Conservation (phyloP, 1,140 invertebrate genomes). For the Glossosoma conforme region DNA sequence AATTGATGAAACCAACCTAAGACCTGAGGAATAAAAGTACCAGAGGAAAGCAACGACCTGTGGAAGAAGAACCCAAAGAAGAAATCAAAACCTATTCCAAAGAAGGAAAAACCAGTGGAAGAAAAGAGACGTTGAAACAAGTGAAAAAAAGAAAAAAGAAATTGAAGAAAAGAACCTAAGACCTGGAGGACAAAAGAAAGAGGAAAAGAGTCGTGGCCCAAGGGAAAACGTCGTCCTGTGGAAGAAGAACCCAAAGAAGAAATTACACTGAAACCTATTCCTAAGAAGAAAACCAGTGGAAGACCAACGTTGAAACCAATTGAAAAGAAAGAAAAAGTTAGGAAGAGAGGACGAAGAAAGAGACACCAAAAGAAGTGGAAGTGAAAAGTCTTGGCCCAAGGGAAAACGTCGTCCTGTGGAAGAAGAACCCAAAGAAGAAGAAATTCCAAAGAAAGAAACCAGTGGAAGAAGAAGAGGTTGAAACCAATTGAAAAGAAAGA, state of each 20-base stretch:
- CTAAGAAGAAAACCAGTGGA: too few species aligned
- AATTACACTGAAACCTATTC: conserved; percentile 32
- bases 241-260: conserved; percentile 36
- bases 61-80: conserved; percentile 38
- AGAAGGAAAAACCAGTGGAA: conserved; percentile 34
- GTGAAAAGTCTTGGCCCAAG: too few species aligned
- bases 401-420: too few species aligned
- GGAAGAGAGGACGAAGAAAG: conserved; percentile 28
- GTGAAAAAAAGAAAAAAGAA: conserved; percentile 22
- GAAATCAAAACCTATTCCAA: conserved; percentile 45
- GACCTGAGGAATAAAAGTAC: conserved; percentile 35
- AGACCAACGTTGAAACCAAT: too few species aligned
- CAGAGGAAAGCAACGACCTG: conserved; percentile 42
- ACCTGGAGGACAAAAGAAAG: conserved; percentile 23
- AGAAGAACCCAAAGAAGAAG: conserved; percentile 37
- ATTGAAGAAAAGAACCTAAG: conserved; percentile 31
- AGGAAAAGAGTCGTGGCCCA: conserved; percentile 39
- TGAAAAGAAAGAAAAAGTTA: too few species aligned
- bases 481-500: conserved; percentile 22
- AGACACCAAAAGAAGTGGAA: conserved; percentile 31
- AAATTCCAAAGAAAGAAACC: conserved; percentile 31
- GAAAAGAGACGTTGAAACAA: conserved; percentile 38
- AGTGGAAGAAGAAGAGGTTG: conserved; percentile 17
- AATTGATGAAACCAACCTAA: conserved; percentile 34
- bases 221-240: conserved; percentile 38